phyloP scores from a whole-genome alignment of 1,140 invertebrate genomes.

The Wiebesia pumilae region DNA sequence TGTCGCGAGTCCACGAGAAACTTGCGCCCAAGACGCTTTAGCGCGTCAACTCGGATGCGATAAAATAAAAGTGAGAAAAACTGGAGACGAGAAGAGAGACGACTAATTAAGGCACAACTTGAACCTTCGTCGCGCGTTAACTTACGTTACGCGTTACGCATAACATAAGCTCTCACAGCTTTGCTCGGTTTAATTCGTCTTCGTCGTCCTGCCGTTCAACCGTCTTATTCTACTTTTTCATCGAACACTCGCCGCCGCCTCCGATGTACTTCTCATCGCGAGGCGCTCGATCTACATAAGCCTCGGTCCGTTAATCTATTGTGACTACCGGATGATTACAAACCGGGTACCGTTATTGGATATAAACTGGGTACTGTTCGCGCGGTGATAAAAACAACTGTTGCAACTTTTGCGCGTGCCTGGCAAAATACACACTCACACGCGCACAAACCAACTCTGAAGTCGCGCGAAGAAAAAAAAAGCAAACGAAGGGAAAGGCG shows the following conservation, averaged over 20 bases:
- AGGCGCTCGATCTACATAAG: background rate
- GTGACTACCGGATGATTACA: too few species aligned
- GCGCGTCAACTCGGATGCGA: background rate
- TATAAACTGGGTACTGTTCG: too few species aligned
- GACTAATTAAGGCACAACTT: background rate
- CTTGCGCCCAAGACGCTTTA: background rate
- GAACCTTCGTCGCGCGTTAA: background rate
- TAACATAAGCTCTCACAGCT: conserved; percentile 26
- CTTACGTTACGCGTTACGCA: background rate
- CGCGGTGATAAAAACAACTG: too few species aligned
- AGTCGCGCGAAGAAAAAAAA: too few species aligned
- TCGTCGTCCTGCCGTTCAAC: background rate
- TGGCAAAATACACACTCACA: background rate
- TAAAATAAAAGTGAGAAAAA: too few species aligned
- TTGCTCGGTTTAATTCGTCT: background rate
- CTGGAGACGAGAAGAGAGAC: too few species aligned
- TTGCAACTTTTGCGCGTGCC: too few species aligned
- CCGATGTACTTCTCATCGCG: background rate
- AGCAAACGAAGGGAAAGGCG: too few species aligned
- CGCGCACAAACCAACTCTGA: background rate
- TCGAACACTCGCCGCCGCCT: background rate
- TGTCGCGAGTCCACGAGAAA: background rate
- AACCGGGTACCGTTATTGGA: too few species aligned
- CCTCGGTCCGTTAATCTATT: background rate
- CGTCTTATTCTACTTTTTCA: too few species aligned